Evolutionary conservation across 2,113 vertebrate genomes (phyloP), one percentile per base, ranked within the genome.

Genomic region (Salvelinus alpinus): DNA sequence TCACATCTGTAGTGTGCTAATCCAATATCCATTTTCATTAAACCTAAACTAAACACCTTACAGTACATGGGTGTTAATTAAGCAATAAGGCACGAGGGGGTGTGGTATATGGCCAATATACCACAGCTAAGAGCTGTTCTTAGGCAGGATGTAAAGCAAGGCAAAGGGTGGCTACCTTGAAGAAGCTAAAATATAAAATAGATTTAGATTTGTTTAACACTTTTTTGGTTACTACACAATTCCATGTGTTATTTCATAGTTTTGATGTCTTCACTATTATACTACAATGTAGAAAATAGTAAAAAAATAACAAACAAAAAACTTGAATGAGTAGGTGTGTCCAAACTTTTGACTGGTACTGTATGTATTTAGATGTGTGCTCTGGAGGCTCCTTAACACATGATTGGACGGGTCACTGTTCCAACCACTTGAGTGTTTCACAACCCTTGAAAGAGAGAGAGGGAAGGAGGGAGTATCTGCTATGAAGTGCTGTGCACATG

Each of bases 11-110:
- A 44, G 38, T 44, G 38, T 44, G 38, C 38, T 44, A 2, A 44
- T 44, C 38, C 16, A 7, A 4, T 44, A 14, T 12, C 38, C 24
- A 6, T 69, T 29, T 71, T 48, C 70, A 27, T 64, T 24, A 73
- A 82, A 77, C 16, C 60, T 22, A 20, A 76, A 59, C 27, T 27
- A 44, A 76, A 57, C 14, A 51, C 65, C 38, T 44, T 16, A 54
- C 51, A 54, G 12, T 54, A 16, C 16, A 4, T 44, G 27, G n/a
- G 14, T 73, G 14, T 76, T 62, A 3, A 9, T n/a, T 12, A 29
- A 44, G 71, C 6, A 34, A 34, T 34, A 34, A 34, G 6, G 6
- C 34, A 34, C 1, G 1, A 34, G 34, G 1, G 34, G 6, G 34
- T 34, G 34, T 34, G 34, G 34, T 34, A 34, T 34, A 34, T 34